These are phyloP conservation scores for Leucophenga maculata DNA, from an alignment of 2,888 invertebrate species.

Conservation along the genomic window DNA sequence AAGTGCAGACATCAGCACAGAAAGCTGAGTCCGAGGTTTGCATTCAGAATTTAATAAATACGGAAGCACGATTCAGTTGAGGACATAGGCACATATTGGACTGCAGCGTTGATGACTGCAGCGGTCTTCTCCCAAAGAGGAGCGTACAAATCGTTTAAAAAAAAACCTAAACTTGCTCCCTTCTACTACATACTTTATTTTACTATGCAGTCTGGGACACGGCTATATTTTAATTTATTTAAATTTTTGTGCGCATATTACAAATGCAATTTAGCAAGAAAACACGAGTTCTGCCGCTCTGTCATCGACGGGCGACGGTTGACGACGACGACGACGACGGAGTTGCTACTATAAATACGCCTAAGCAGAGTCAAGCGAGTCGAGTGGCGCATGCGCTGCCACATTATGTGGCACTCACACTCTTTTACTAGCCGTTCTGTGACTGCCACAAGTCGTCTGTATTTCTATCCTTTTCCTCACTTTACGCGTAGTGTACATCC, in stretches of 20 bases:
- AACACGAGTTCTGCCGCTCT: conserved; percentile 24
- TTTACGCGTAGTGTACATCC: conserved; percentile 58
- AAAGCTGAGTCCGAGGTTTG: background rate
- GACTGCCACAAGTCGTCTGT: background rate
- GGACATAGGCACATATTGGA: conserved; percentile 20
- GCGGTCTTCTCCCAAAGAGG: background rate
- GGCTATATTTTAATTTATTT: conserved; percentile 61
- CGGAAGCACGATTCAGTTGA: conserved; percentile 61
- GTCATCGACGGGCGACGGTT: background rate
- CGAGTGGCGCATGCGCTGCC: conserved; percentile 16
- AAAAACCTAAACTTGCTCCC: background rate
- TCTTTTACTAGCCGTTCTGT: background rate
- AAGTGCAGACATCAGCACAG: conserved; percentile 65
- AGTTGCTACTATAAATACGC: conserved; percentile 1
- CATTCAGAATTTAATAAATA: conserved; percentile 66
- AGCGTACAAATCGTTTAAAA: background rate
- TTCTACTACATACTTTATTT: background rate
- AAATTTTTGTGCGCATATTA: conserved; percentile 59
- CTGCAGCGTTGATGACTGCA: background rate
- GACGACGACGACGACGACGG: background rate
- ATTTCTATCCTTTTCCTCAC: conserved; percentile 10
- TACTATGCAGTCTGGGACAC: conserved; percentile 32
- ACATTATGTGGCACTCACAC: conserved; percentile 5
- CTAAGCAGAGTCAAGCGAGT: background rate
- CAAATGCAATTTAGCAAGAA: conserved; percentile 52